Percentiles rank a stretch among this genome's conserved stretches.
These are phyloP conservation scores for Brachylomia viminalis DNA, from an alignment of 2,888 invertebrate species.

Conservation along the genomic window DNA sequence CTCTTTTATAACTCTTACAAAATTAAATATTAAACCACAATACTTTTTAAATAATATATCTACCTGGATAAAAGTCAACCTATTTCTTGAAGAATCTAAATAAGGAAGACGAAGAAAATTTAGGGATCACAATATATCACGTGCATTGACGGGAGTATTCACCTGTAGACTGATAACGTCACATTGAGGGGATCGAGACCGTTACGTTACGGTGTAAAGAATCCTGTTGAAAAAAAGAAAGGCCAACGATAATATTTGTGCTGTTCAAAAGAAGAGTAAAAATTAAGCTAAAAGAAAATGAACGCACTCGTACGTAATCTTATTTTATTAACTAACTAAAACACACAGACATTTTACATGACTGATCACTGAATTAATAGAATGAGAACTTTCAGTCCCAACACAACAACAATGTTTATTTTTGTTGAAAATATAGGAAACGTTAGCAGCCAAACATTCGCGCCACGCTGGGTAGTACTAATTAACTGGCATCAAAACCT, in stretches of 20 bases:
- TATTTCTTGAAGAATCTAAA: not conserved
- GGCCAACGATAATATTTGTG: not conserved
- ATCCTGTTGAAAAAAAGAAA: not conserved
- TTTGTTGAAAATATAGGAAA: conserved; percentile 8
- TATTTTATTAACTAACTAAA: not conserved
- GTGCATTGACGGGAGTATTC: conserved; percentile 31
- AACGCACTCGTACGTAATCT: too few species aligned
- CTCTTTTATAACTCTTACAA: too few species aligned
- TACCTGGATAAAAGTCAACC: too few species aligned
- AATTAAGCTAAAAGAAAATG: too few species aligned
- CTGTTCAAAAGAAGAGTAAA: not conserved
- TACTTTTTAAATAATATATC: too few species aligned
- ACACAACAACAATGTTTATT: conserved; percentile 16
- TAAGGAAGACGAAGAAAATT: conserved; percentile 16
- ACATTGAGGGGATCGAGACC: not conserved
- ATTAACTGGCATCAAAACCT: conserved; percentile 76
- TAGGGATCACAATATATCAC: conserved; percentile 43
- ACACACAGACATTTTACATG: not conserved
- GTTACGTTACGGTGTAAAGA: not conserved
- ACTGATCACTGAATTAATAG: conserved; percentile 10
- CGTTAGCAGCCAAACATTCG: conserved; percentile 41
- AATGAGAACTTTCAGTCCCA: not conserved
- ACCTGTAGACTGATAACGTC: conserved; percentile 44
- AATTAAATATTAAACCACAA: too few species aligned
- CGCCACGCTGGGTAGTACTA: conserved; percentile 66